These are phyloP conservation scores for Slavum lentiscoides DNA, from an alignment of 2,888 invertebrate species.

Conservation along the genomic window DNA sequence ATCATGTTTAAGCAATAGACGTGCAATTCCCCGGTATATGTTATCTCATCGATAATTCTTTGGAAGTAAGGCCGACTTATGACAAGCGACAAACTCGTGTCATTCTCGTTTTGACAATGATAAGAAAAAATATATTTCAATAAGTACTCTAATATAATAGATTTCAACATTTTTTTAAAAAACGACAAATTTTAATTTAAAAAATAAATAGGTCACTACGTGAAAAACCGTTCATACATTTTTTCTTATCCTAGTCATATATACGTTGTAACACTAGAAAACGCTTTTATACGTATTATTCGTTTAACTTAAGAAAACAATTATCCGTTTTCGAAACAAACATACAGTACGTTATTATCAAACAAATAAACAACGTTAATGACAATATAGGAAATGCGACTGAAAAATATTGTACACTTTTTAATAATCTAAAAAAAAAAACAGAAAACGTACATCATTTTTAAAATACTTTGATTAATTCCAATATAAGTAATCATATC, in stretches of 20 bases:
- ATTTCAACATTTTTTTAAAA: constrained; percentile 7
- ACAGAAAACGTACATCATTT: too few species aligned
- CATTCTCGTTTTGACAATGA: constrained; percentile 21
- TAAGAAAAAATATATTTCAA: constrained; percentile 17
- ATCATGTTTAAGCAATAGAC: constrained; percentile 28
- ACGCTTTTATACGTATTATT: neutral
- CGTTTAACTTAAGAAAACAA: too few species aligned
- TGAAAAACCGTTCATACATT: neutral
- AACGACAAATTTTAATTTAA: neutral
- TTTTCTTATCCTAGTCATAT: neutral
- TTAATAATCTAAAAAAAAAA: too few species aligned
- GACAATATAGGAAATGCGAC: too few species aligned
- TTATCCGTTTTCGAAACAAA: too few species aligned
- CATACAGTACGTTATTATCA: too few species aligned
- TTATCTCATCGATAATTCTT: constrained; percentile 30
- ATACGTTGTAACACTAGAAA: neutral
- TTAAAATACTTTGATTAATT: too few species aligned
- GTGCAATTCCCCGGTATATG: constrained; percentile 5
- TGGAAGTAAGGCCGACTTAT: neutral
- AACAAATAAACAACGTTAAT: too few species aligned
- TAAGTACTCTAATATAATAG: neutral
- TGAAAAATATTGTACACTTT: too few species aligned
- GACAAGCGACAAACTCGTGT: constrained; percentile 27
- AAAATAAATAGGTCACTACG: neutral
- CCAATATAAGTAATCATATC: too few species aligned